phyloP scores from a whole-genome alignment of 2,888 invertebrate genomes.

The Adineta ricciae region DNA sequence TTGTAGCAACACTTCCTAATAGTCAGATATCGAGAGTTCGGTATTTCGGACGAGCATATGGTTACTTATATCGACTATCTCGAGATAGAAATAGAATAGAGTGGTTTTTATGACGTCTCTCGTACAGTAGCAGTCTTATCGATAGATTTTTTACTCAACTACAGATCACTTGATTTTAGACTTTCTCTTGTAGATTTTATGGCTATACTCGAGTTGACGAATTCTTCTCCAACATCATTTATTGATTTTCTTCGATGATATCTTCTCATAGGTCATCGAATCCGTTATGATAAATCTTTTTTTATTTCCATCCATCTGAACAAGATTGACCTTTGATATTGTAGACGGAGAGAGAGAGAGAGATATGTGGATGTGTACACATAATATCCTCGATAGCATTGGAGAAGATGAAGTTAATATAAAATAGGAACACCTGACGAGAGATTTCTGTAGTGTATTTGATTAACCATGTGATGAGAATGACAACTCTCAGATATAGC shows the following conservation, averaged over 20 bases:
- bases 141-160: background rate
- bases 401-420: background rate
- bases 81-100: background rate
- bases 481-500: background rate
- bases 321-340: conserved; percentile 6
- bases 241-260: background rate
- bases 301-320: background rate
- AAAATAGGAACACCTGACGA: conserved; percentile 13
- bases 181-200: background rate
- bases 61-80: background rate
- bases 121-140: background rate
- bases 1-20: background rate
- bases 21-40: background rate
- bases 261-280: background rate
- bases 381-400: background rate
- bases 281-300: background rate
- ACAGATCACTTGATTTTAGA: background rate
- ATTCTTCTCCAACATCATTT: background rate
- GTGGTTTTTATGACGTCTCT: background rate
- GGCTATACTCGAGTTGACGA: background rate
- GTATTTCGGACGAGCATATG: background rate
- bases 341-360: background rate
- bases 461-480: background rate
- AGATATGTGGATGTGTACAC: background rate
- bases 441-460: background rate